phyloP scores from a whole-genome alignment of 2,797 vertebrate species.

The Bradypus variegatus region DNA sequence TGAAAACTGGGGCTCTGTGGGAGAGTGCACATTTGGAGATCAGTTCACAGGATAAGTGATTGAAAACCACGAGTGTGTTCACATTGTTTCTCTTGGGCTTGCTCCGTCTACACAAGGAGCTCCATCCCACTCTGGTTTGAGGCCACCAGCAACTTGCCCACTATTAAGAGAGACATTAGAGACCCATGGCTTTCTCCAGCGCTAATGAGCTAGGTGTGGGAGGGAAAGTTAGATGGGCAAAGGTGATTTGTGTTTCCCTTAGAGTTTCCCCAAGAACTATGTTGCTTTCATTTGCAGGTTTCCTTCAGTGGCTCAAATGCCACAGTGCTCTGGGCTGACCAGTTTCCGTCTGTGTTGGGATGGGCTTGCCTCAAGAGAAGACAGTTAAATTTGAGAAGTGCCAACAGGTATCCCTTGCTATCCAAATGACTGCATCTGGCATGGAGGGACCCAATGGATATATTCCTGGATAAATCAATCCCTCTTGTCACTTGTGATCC shows the following conservation, averaged over 20 bases:
- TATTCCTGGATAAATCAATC: not conserved
- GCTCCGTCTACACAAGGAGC: fast-evolving
- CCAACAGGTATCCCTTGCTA: fast-evolving
- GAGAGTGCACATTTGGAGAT: not conserved
- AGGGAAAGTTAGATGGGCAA: fast-evolving
- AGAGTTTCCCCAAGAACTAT: not conserved
- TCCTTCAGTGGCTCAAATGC: not conserved
- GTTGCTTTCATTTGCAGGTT: fast-evolving
- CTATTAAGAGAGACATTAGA: not conserved
- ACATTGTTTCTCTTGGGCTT: fast-evolving
- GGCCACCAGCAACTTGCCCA: not conserved
- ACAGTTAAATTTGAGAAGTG: not conserved
- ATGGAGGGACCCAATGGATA: not conserved
- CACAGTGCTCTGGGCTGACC: not conserved
- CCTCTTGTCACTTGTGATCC: not conserved
- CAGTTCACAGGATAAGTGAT: fast-evolving
- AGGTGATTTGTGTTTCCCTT: too few relatives aligned
- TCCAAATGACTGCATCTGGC: not conserved
- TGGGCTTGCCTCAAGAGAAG: not conserved
- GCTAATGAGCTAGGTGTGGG: too few relatives aligned
- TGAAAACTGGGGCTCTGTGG: conserved; percentile 94
- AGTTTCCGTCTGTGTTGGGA: fast-evolving
- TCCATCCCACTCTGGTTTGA: not conserved
- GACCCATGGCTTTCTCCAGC: not conserved
- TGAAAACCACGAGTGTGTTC: fast-evolving